These are phyloP conservation scores for Thaumatotibia leucotreta DNA, from an alignment of 1,140 invertebrate genomes.

Conservation along the genomic window DNA sequence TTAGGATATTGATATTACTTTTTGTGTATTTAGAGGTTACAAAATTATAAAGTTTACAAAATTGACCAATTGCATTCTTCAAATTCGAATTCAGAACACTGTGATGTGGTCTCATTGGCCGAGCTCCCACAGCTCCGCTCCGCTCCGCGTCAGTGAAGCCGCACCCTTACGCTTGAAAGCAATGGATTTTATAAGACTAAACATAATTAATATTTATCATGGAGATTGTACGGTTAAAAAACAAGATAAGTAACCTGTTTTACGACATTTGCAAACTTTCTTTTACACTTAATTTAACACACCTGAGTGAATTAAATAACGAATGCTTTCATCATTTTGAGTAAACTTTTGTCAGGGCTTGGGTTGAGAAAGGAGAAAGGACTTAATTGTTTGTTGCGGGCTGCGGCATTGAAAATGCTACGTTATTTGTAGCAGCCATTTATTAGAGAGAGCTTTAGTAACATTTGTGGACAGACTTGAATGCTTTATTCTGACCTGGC, in stretches of 20 bases:
- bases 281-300: neutral
- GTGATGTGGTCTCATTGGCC: no score
- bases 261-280: neutral
- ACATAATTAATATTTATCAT: no score
- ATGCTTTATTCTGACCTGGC: slow-evolving; percentile 41
- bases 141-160: no score
- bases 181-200: no score
- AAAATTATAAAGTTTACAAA: no score
- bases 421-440: slow-evolving; percentile 1
- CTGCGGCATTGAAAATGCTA: neutral
- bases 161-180: no score
- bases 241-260: neutral
- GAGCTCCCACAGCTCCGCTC: no score
- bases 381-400: neutral
- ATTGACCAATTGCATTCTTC: no score
- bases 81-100: no score
- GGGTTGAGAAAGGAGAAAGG: neutral
- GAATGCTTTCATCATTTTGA: neutral
- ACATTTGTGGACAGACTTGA: slow-evolving; percentile 9
- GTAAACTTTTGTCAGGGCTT: neutral
- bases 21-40: no score
- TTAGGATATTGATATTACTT: no score
- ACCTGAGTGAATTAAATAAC: neutral
- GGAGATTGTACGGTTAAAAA: no score
- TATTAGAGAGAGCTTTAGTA: neutral